Conservation (phyloP, 2,888 invertebrate species). For the Tenthredo scrophulariae region DNA sequence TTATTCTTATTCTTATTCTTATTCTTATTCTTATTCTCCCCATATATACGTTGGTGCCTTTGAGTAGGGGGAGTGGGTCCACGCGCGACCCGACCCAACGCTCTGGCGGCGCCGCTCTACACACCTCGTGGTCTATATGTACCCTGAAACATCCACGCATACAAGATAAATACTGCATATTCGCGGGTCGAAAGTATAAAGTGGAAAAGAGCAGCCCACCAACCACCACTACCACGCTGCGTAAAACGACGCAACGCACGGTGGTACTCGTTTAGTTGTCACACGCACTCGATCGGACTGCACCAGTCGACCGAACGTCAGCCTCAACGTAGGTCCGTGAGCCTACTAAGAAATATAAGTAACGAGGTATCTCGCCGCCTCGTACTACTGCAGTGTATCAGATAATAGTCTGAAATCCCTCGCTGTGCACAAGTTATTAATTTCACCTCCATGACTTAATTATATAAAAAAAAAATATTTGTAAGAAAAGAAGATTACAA, state of each 20-base stretch:
- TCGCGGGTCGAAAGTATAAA: not conserved
- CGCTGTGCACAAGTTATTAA: too few relatives aligned
- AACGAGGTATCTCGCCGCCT: not conserved
- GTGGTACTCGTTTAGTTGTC: constrained; percentile 1
- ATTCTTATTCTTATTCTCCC: not conserved
- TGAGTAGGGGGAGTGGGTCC: not conserved
- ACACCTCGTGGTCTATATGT: not conserved
- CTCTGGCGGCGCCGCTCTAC: not conserved
- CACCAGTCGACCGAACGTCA: not conserved
- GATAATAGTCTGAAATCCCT: too few relatives aligned
- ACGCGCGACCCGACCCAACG: constrained; percentile 1
- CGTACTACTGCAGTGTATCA: too few relatives aligned
- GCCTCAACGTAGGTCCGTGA: not conserved
- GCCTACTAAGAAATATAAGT: not conserved
- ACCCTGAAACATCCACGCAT: not conserved
- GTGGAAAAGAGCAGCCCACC: not conserved
- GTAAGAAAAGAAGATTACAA: too few relatives aligned
- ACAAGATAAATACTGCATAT: not conserved
- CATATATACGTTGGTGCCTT: not conserved
- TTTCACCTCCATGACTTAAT: too few relatives aligned
- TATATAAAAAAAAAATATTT: too few relatives aligned
- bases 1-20: not conserved
- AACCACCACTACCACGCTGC: not conserved
- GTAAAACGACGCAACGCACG: not conserved
- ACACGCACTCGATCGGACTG: not conserved